Conservation (phyloP, 1,140 invertebrate genomes). For the Mamestra configurata region DNA sequence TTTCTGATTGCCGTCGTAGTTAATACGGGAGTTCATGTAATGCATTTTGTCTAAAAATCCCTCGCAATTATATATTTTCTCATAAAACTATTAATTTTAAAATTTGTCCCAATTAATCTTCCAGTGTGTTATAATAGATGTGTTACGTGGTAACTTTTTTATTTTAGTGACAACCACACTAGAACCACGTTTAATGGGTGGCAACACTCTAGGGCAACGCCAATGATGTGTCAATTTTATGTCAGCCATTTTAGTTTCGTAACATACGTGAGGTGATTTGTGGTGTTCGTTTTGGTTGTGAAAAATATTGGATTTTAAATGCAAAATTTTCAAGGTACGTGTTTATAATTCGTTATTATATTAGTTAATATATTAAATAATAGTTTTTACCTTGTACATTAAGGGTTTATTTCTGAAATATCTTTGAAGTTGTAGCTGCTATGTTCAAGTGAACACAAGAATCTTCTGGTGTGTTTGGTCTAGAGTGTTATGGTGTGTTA, state of each 20-base stretch:
- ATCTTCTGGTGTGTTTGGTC: conserved; percentile 9
- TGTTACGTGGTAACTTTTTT: conserved; percentile 3
- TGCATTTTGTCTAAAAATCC: too few relatives aligned
- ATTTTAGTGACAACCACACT: not conserved
- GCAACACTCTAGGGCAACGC: conserved; percentile 1
- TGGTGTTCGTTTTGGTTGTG: not conserved
- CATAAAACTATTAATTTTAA: too few relatives aligned
- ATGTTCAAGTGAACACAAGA: conserved; percentile 7
- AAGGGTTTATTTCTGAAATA: conserved; percentile 7
- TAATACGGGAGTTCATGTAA: too few relatives aligned
- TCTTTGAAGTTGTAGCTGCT: conserved; percentile 3
- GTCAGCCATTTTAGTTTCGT: conserved; percentile 4
- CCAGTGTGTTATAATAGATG: not conserved
- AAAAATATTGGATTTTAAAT: conserved; percentile 16
- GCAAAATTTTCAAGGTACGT: conserved; percentile 11
- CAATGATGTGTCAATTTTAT: conserved; percentile 1
- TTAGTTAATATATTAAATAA: conserved; percentile 8
- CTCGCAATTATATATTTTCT: too few relatives aligned
- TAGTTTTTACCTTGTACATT: conserved; percentile 9
- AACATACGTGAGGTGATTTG: conserved; percentile 1
- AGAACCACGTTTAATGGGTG: not conserved
- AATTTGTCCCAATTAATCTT: too few relatives aligned
- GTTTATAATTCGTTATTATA: conserved; percentile 10
- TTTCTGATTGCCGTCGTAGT: too few relatives aligned
- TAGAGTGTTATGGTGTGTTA: conserved; percentile 8